Base-by-base conservation (phyloP, 2,797 vertebrate species). In the Yasuhikotakia modesta region DNA sequence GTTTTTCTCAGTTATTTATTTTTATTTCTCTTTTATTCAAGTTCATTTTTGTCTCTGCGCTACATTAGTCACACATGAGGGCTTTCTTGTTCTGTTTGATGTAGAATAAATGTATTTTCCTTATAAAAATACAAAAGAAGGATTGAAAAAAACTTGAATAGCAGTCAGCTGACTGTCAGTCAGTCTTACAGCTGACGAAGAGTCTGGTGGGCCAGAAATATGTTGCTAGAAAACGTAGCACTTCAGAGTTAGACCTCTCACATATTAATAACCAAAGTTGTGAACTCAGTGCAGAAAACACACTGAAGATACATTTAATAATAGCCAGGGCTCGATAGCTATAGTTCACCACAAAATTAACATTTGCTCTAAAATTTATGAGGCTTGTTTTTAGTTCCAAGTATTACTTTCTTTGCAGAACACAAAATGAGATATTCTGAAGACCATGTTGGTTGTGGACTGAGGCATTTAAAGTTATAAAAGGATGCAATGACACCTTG, bases 151-250 rank as follows among this genome's bases (percentile, higher is more conserved):
- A 21, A 76, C 39, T 71, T 43, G 22, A 39, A 67, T n/a, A 60
- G 70, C 14, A 43, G 61, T 82, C 61, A 46, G 79, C 76, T 60
- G 65, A 79, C 64, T 60, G 67, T 58, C 39, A 73, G 65, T 60
- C 60, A 67, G 65, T 63, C 61, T 78, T 69, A 79, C 73, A 78
- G 57, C 50, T 65, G 68, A 52, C 73, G 52, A 19, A 43, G 52
- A 71, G 68, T 61, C 64, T 32, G 58, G 55, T 67, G 52, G 64
- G 60, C 76, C 50, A 61, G 17, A 30, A 76, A 67, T 81, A 61
- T 78, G 82, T 84, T 87, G 82, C 78, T 83, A 79, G 76, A 84
- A 83, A 77, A 79, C 70, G 27, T 75, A 76, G 24, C 70, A 60
- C 69, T 81, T 71, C 39, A 73, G 70, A 79, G 24, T 60, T 76